A percentile compares a stretch with the other conserved stretches of the same genome.
Evolutionary conservation across 2,797 vertebrate genomes (phyloP).

Genomic region (Sebastes nivosus): DNA sequence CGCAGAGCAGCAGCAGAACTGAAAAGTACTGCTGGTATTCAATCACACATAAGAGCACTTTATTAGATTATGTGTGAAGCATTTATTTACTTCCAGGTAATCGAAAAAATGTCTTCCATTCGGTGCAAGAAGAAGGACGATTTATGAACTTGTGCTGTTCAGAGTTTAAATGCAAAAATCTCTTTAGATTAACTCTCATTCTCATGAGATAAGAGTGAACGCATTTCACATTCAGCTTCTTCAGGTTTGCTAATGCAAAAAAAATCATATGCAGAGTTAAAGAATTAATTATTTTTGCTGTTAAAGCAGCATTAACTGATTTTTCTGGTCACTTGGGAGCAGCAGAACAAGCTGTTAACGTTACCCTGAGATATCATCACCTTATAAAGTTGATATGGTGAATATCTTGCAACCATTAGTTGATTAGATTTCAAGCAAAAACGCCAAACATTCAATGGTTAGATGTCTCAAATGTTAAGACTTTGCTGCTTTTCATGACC

Average conservation of each 20-base stretch:
- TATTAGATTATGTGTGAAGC: neutral
- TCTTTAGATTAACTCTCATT: accelerated
- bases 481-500: neutral
- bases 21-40: neutral
- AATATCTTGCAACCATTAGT: too few relatives aligned
- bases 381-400: accelerated
- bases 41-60: neutral
- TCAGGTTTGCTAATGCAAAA: too few relatives aligned
- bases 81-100: neutral
- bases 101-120: neutral
- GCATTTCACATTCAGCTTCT: too few relatives aligned
- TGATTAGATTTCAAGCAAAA: neutral
- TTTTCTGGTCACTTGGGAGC: accelerated
- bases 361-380: neutral
- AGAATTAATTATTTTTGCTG: accelerated
- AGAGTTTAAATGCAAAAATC: neutral
- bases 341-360: neutral
- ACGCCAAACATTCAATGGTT: accelerated
- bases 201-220: too few relatives aligned
- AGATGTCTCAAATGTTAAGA: neutral
- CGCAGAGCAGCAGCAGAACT: neutral
- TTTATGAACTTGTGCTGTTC: neutral
- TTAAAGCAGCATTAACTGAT: too few relatives aligned
- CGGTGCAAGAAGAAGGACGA: neutral
- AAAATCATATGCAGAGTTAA: too few relatives aligned